These are phyloP conservation scores for Sepioteuthis lessoniana DNA, from an alignment of 2,888 invertebrate genomes.

Conservation along the genomic window DNA sequence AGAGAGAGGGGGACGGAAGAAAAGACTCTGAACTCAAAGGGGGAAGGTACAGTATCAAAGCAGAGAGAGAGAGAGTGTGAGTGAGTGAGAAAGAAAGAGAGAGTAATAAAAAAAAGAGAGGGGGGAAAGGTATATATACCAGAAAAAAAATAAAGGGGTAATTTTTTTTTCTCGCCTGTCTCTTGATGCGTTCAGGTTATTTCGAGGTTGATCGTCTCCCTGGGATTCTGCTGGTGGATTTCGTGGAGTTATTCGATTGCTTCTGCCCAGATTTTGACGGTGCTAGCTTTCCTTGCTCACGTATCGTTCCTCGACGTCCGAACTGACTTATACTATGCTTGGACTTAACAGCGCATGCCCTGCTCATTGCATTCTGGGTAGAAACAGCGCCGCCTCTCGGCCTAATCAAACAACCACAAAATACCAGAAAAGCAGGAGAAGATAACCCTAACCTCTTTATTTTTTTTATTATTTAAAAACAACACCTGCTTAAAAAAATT, in stretches of 20 bases:
- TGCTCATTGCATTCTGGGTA: neutral
- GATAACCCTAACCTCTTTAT: neutral
- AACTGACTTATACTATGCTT: neutral
- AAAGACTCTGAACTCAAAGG: neutral
- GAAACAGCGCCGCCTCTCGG: neutral
- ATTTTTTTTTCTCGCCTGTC: neutral
- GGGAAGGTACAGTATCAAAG: neutral
- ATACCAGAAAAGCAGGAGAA: neutral
- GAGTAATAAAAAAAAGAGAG: neutral
- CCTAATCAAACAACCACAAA: neutral
- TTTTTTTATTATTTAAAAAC: neutral
- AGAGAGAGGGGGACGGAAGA: neutral
- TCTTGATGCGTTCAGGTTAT: neutral
- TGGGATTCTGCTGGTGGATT: neutral
- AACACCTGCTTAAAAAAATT: neutral
- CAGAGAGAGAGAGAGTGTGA: neutral
- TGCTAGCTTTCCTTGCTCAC: neutral
- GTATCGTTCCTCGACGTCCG: neutral
- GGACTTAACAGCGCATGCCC: constrained; percentile 41
- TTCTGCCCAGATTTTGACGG: neutral
- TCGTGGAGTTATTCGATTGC: neutral
- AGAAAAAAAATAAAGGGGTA: neutral
- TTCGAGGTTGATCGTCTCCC: neutral
- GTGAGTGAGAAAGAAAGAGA: neutral
- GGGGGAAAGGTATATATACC: neutral